Percentiles rank a stretch among this genome's conserved stretches.
Evolutionary conservation across 2,888 invertebrate species (phyloP).

Genomic region (Macrophya annulata): DNA sequence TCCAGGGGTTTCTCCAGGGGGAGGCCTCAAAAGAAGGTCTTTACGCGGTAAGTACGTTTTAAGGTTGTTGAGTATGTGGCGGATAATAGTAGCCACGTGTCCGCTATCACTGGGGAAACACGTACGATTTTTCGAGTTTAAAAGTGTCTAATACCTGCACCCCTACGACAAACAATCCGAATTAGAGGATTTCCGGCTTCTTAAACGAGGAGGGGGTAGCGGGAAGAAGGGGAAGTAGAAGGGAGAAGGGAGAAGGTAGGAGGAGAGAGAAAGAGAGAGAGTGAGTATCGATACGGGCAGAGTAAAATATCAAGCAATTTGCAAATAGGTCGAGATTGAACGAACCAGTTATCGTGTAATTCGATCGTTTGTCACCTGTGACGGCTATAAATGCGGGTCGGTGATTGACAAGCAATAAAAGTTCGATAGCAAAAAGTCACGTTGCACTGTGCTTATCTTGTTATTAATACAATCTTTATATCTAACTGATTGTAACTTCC

Average conservation of each 20-base stretch:
- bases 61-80: conserved; percentile 35
- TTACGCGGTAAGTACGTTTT: conserved; percentile 43
- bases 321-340: conserved; percentile 32
- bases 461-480: conserved; percentile 42
- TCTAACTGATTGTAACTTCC: conserved; percentile 40
- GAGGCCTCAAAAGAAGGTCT: conserved; percentile 46
- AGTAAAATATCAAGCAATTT: conserved; percentile 35
- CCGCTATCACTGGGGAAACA: not conserved
- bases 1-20: conserved; percentile 48
- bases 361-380: conserved; percentile 43
- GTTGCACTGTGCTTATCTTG: conserved; percentile 31
- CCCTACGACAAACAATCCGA: conserved; percentile 21
- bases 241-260: not conserved
- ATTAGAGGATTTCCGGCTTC: conserved; percentile 42
- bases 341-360: conserved; percentile 43
- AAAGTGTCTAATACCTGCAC: conserved; percentile 39
- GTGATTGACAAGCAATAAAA: conserved; percentile 49
- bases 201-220: not conserved
- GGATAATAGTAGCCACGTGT: conserved; percentile 48
- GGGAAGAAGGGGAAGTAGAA: not conserved
- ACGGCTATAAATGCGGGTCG: conserved; percentile 20
- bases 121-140: conserved; percentile 23
- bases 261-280: not conserved
- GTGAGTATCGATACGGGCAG: conserved; percentile 10
- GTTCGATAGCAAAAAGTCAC: conserved; percentile 26